Evolutionary conservation across 2,113 vertebrate genomes (phyloP).

Genomic region (Pituophis catenifer): DNA sequence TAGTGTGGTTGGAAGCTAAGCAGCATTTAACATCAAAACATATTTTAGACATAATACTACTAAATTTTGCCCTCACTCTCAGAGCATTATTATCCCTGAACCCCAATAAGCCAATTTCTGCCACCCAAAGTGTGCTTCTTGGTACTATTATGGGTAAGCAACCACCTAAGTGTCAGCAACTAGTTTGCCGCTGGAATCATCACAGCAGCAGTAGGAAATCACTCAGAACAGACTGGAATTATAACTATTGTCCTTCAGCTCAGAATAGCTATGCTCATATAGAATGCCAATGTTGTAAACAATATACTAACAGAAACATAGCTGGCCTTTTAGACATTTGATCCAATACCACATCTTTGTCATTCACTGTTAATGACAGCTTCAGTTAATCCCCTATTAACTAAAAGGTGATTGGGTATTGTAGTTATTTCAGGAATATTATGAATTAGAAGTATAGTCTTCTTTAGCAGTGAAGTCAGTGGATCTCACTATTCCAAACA

Average conservation of each 20-base stretch:
- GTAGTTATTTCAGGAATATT: neutral
- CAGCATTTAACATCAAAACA: constrained; percentile 65
- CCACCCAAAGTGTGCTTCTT: neutral
- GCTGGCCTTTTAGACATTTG: neutral
- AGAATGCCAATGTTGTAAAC: neutral
- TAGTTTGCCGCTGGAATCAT: neutral
- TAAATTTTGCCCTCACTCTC: constrained; percentile 45
- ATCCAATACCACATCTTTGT: neutral
- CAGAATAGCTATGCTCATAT: neutral
- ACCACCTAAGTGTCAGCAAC: neutral
- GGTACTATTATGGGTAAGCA: neutral
- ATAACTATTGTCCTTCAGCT: neutral
- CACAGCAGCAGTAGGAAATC: constrained; percentile 2
- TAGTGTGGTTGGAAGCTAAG: constrained; percentile 59
- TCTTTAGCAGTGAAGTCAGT: neutral
- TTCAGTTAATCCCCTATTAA: neutral
- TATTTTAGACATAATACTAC: constrained; percentile 53
- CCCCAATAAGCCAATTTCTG: constrained; percentile 29
- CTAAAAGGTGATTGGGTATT: neutral
- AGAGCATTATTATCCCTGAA: constrained; percentile 16
- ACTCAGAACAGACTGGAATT: neutral
- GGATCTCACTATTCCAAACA: neutral
- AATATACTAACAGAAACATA: neutral
- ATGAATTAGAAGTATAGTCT: neutral
- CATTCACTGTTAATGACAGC: neutral